Conservation (phyloP, 2,113 vertebrate genomes). For the Ptilorrhoa leucosticta region DNA sequence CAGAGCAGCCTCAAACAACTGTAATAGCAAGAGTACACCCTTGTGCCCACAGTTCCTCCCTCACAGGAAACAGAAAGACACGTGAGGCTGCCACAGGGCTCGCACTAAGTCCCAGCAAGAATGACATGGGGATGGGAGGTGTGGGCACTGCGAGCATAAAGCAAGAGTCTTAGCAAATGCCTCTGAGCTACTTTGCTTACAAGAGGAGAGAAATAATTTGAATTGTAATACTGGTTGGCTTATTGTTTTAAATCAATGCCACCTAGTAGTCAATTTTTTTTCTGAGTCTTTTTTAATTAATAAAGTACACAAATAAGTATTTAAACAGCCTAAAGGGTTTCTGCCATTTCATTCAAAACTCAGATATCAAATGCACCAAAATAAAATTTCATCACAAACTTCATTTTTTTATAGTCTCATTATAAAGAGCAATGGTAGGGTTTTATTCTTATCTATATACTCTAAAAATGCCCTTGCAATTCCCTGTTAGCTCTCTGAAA, state of each 20-base stretch:
- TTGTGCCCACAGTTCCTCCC: background rate
- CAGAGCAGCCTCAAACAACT: background rate
- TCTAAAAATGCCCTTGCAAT: background rate
- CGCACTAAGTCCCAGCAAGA: background rate
- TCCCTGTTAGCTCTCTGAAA: background rate
- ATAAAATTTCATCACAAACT: background rate
- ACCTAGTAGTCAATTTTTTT: background rate
- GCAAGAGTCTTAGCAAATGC: background rate
- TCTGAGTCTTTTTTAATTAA: background rate
- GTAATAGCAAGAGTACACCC: background rate
- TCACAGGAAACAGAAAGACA: background rate
- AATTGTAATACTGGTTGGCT: background rate
- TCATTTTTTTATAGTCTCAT: background rate
- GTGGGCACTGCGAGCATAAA: fast-evolving
- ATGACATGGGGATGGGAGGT: background rate
- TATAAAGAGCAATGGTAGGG: background rate
- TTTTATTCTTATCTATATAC: background rate
- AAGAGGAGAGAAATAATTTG: background rate
- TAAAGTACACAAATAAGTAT: background rate
- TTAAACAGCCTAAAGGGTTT: background rate
- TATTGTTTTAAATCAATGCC: background rate
- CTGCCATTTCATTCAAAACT: background rate
- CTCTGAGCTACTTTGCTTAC: background rate
- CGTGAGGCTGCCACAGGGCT: background rate
- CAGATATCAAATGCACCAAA: background rate